Base-by-base conservation (phyloP, 2,888 invertebrate genomes). In the Dinocampus coccinellae region DNA sequence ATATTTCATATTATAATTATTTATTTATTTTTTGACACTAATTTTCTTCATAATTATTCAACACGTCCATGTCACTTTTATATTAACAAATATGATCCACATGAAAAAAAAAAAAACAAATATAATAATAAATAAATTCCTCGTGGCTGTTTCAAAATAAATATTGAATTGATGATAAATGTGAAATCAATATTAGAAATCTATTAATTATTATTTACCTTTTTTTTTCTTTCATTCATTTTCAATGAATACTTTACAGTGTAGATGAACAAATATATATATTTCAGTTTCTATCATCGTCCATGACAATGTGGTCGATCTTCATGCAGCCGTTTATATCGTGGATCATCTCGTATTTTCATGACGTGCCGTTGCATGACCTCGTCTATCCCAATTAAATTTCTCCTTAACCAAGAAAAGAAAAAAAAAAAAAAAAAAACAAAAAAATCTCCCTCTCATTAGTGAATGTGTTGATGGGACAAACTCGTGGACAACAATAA, bases 281-380 rank as follows among this genome's bases (percentile, higher is more conserved):
- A 69, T 86, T 85, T 83, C 84, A 85, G 85, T 85, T 83, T 73
- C 77, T 81, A 76, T 78, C 82, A 75, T 68, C 79, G 73, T 72
- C 80, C 76, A 81, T 77, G 78, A 79, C 77, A 73, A 76, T 80
- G 77, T 84, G 83, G 82, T 80, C 84, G 75, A 77, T 75, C 76
- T 73, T 83, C 75, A 77, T 79, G 76, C 79, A 81, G 77, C 81
- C 80, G 71, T 79, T 86, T 81, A 77, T 80, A 77, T 73, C 76
- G 72, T 83, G 84, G 83, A 81, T 81, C 78, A 79, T 75, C 79
- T 78, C 83, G 71, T 80, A 83, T 78, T 81, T 84, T 75, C 81
- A 80, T 73, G 69, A n/a, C 67, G 57, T 74, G 69, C 65, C 68
- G 58, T 57, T 68, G 57, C 29, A 33, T 72, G 73, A 76, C 66